Evolutionary conservation across 2,113 vertebrate genomes (phyloP), one percentile per base, ranked within the genome.

Genomic region (Colistium nudipinnis): DNA sequence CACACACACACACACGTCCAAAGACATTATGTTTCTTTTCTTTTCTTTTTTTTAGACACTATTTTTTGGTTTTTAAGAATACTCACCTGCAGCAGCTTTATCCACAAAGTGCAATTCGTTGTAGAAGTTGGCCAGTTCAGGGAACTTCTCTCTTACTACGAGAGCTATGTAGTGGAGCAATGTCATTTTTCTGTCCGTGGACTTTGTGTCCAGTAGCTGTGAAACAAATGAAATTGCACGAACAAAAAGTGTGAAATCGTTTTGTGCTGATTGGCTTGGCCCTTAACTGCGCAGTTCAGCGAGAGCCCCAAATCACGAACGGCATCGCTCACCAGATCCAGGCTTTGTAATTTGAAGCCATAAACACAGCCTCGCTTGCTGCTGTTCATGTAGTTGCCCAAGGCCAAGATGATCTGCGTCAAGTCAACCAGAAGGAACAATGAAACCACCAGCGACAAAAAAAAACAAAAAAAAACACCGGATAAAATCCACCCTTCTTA

Each of bases 381-480:
- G 90, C 97, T 98, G 88, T 99, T 99, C 97, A 99, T 99, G 90
- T 99, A 99, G 90, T 99, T 99, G 38, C 97, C 97, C 55, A 99
- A 67, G 0, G 97, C 97, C 74, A 99, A 82, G 69, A 99, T 98
- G 81, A 99, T 97, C 97, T 98, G 78, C 9, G 61, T n/a, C n/a
- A n/a, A 35, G 74, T 0, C 53, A 19, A 53, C 11, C 38, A 60
- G 25, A 76, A 70, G 2, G 70, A 28, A 1, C 0, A 4, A 59
- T 41, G 0, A 72, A 6, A 55, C 27, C 8, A 30, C 10, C 24
- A 48, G 49, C 2, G 11, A 43, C n/a, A 20, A 12, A 12, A 38
- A 38, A 12, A 38, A 3, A 38, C 6, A 35, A 14, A 5, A 39
- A 72, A 60, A 30, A 6, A 30, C 13, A 28, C 9, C n/a, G 22